A percentile compares a stretch with the other conserved stretches of the same genome.
Evolutionary conservation across 2,888 invertebrate species (phyloP).

Genomic region (Thymelicus sylvestris): DNA sequence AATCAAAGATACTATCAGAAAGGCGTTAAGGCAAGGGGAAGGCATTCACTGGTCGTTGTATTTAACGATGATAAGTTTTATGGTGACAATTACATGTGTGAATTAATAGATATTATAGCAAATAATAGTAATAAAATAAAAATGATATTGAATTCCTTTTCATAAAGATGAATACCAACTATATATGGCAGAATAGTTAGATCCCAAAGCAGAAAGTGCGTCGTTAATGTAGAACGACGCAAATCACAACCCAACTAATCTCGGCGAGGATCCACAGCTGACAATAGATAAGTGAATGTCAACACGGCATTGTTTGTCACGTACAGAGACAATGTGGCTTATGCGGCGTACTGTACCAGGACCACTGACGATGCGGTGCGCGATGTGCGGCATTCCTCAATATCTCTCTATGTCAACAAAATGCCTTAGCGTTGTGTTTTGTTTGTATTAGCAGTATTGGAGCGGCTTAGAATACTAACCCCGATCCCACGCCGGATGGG

Average conservation of each 20-base stretch:
- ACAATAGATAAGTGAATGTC: slow-evolving; percentile 29
- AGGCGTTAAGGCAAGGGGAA: neutral
- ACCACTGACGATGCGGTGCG: neutral
- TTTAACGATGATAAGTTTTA: neutral
- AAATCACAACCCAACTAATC: slow-evolving; percentile 8
- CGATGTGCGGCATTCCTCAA: slow-evolving; percentile 1
- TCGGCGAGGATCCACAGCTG: slow-evolving; percentile 8
- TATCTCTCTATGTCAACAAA: slow-evolving; percentile 6
- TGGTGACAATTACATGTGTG: neutral
- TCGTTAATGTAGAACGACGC: slow-evolving; percentile 8
- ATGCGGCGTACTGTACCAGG: too few relatives aligned
- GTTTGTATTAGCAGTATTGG: too few relatives aligned
- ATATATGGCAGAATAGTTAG: neutral
- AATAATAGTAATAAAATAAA: too few relatives aligned
- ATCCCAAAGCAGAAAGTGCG: slow-evolving; percentile 3
- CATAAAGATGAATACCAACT: too few relatives aligned
- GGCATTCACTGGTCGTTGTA: neutral
- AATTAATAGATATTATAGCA: neutral
- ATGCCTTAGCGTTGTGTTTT: too few relatives aligned
- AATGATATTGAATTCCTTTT: too few relatives aligned
- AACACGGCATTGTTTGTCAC: slow-evolving; percentile 17
- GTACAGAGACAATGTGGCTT: too few relatives aligned
- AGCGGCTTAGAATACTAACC: too few relatives aligned
- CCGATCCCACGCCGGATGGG: too few relatives aligned
- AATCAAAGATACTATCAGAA: neutral